A percentile compares a stretch with the other conserved stretches of the same genome.
These are phyloP conservation scores for Trachelipus rathkii DNA, from an alignment of 1,140 invertebrate species.

Conservation along the genomic window DNA sequence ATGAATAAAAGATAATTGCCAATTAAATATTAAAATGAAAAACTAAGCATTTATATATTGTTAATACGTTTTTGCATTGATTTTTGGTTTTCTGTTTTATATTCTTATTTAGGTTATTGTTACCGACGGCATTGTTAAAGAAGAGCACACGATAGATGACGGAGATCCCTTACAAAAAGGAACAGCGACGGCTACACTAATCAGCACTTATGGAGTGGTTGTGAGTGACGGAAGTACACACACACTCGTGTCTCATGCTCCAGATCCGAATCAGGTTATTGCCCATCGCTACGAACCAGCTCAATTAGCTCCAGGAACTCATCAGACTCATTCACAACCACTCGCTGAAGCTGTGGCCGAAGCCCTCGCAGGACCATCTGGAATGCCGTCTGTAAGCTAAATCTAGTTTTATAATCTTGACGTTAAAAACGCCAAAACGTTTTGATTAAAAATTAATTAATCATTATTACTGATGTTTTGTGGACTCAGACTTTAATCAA, in stretches of 20 bases:
- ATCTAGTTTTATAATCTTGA: neutral
- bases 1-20: too few relatives aligned
- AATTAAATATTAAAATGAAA: too few relatives aligned
- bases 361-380: slow-evolving; percentile 41
- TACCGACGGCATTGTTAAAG: neutral
- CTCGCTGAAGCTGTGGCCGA: slow-evolving; percentile 43
- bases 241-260: neutral
- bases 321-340: slow-evolving; percentile 34
- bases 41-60: too few relatives aligned
- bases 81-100: neutral
- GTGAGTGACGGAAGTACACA: neutral
- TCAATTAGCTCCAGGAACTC: slow-evolving; percentile 8
- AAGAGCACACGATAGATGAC: neutral
- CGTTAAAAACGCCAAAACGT: neutral
- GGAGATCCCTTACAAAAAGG: neutral
- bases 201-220: neutral
- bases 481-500: too few relatives aligned
- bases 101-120: neutral
- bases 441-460: too few relatives aligned
- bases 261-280: neutral
- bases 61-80: too few relatives aligned
- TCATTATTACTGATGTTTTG: too few relatives aligned
- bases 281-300: neutral
- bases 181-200: neutral
- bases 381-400: slow-evolving; percentile 37